Percentiles rank a stretch among this genome's conserved stretches.
Evolutionary conservation across 2,888 invertebrate genomes (phyloP).

Genomic region (Hymenopus coronatus): DNA sequence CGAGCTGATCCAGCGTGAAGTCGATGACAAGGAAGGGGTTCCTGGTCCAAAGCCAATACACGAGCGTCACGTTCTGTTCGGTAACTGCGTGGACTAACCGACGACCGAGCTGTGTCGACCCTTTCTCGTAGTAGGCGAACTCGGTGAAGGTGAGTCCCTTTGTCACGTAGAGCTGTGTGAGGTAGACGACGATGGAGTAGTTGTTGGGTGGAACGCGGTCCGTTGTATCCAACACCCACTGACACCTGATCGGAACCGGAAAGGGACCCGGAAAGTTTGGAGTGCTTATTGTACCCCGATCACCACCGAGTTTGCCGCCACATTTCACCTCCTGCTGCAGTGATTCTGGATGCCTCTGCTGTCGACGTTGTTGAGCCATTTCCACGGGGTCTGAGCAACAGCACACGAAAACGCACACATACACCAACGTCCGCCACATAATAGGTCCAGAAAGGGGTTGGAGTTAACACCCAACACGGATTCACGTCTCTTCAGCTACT

Average conservation of each 20-base stretch:
- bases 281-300: constrained; percentile 72
- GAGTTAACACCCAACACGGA: not conserved
- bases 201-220: constrained; percentile 50
- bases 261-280: constrained; percentile 83
- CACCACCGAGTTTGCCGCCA: constrained; percentile 63
- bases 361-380: not conserved
- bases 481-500: not conserved
- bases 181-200: constrained; percentile 72
- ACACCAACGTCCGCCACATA: constrained; percentile 26
- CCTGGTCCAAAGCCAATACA: constrained; percentile 57
- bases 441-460: not conserved
- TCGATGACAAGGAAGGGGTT: constrained; percentile 78
- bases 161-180: constrained; percentile 83
- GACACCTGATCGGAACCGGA: constrained; percentile 76
- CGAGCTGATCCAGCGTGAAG: constrained; percentile 66
- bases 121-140: constrained; percentile 70
- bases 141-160: constrained; percentile 74
- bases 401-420: constrained; percentile 15
- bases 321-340: constrained; percentile 46
- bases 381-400: not conserved
- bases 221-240: constrained; percentile 85
- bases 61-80: constrained; percentile 66
- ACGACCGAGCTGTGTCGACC: constrained; percentile 54
- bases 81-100: constrained; percentile 59
- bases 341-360: not conserved